phyloP scores from a whole-genome alignment of 2,797 vertebrate genomes.

The Echiichthys vipera region DNA sequence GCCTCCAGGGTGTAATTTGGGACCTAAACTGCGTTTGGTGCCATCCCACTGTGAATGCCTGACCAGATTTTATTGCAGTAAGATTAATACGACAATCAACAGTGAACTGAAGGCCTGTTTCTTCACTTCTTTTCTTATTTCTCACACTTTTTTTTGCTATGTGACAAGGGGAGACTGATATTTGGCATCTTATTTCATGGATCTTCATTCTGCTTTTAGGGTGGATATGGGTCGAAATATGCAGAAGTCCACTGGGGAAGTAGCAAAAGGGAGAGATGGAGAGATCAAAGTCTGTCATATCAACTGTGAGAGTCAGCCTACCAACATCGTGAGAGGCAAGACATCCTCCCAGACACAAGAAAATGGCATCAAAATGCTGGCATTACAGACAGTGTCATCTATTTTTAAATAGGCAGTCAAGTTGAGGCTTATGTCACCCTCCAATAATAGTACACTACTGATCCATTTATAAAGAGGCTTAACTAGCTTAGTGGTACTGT shows the following conservation, averaged over 20 bases:
- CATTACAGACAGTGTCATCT: conserved; percentile 71
- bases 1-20: conserved; percentile 71
- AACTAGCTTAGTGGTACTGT: conserved; percentile 54
- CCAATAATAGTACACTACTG: conserved; percentile 66
- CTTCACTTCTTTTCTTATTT: conserved; percentile 31
- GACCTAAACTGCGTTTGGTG: conserved; percentile 39
- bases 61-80: conserved; percentile 65
- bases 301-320: conserved; percentile 69
- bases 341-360: conserved; percentile 63
- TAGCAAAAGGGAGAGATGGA: conserved; percentile 55
- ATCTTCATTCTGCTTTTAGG: conserved; percentile 66
- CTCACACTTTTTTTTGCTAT: conserved; percentile 28
- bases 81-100: conserved; percentile 76
- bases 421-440: conserved; percentile 64
- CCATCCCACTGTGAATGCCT: conserved; percentile 56
- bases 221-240: conserved; percentile 69
- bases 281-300: conserved; percentile 79
- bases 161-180: conserved; percentile 52
- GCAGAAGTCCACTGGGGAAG: conserved; percentile 67
- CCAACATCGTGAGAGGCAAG: conserved; percentile 61
- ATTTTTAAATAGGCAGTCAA: conserved; percentile 72
- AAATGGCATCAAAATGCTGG: conserved; percentile 73
- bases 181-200: conserved; percentile 77
- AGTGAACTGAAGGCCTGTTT: conserved; percentile 51
- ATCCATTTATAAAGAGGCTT: conserved; percentile 70